phyloP scores from a whole-genome alignment of 2,113 vertebrate genomes.

The Otocyon megalotis region DNA sequence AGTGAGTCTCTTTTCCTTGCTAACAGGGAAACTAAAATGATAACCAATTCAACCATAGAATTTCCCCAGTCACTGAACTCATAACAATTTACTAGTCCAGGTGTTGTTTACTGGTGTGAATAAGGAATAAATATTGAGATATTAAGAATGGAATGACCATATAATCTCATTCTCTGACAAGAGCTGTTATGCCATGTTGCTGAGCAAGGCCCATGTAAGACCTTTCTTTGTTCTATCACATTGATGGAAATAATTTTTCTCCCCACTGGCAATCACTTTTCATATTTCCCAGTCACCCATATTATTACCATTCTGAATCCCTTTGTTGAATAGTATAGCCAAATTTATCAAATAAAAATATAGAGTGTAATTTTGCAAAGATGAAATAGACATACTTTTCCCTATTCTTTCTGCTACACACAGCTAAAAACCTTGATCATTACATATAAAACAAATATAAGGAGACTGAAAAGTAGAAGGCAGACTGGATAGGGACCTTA shows the following conservation, averaged over 20 bases:
- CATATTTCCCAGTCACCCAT: neutral
- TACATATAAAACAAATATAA: neutral
- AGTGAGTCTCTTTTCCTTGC: neutral
- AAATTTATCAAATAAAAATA: neutral
- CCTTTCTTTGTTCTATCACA: neutral
- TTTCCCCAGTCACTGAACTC: neutral
- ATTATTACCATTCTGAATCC: neutral
- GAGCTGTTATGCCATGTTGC: neutral
- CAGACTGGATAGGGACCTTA: neutral
- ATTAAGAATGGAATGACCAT: neutral
- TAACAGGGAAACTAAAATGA: neutral
- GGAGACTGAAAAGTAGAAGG: neutral
- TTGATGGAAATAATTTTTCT: neutral
- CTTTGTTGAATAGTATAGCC: neutral
- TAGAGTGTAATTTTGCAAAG: neutral
- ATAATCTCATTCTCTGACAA: neutral
- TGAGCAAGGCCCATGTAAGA: neutral
- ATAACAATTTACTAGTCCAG: neutral
- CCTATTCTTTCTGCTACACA: neutral
- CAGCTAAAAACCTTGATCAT: neutral
- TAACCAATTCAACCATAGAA: neutral
- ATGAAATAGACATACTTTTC: neutral
- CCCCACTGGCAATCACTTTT: neutral
- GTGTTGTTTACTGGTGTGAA: neutral
- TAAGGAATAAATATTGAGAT: neutral